Conservation (phyloP, 2,888 invertebrate species). For the Odontothrips loti region DNA sequence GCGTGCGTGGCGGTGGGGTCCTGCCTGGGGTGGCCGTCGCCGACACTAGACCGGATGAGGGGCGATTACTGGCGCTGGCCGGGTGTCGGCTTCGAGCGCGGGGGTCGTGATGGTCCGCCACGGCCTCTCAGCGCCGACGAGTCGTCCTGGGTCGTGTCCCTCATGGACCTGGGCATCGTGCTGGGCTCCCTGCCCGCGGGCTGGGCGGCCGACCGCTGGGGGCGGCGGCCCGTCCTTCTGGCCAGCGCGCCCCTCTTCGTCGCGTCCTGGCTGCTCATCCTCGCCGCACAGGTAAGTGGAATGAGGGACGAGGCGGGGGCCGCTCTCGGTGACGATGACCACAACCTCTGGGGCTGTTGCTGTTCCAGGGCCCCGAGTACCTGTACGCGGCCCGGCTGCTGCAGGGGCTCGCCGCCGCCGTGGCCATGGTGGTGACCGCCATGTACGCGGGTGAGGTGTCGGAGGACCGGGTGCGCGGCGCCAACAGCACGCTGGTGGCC, state of each 20-base stretch:
- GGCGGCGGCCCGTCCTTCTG: conserved; percentile 44
- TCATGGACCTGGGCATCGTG: conserved; percentile 46
- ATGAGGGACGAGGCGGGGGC: not conserved
- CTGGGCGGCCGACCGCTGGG: conserved; percentile 42
- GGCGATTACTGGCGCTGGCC: not conserved
- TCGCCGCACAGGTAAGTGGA: not conserved
- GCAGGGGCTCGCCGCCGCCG: conserved; percentile 35
- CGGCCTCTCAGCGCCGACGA: conserved; percentile 42
- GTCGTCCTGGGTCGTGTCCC: conserved; percentile 45
- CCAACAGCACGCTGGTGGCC: conserved; percentile 45
- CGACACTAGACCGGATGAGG: not conserved
- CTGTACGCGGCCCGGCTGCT: conserved; percentile 17
- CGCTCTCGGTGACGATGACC: not conserved
- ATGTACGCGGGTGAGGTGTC: conserved; percentile 47
- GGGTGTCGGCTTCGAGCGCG: not conserved
- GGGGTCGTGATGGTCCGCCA: conserved; percentile 36
- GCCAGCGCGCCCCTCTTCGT: conserved; percentile 44
- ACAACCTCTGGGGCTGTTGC: not conserved
- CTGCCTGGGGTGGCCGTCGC: conserved; percentile 2
- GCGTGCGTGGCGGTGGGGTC: conserved; percentile 19
- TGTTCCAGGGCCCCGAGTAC: not conserved
- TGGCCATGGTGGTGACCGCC: conserved; percentile 40
- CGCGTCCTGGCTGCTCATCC: conserved; percentile 43
- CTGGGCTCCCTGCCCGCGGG: conserved; percentile 46
- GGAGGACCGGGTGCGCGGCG: conserved; percentile 45